These are phyloP conservation scores for Vespertilio murinus DNA, from an alignment of 2,797 vertebrate species.

Conservation along the genomic window DNA sequence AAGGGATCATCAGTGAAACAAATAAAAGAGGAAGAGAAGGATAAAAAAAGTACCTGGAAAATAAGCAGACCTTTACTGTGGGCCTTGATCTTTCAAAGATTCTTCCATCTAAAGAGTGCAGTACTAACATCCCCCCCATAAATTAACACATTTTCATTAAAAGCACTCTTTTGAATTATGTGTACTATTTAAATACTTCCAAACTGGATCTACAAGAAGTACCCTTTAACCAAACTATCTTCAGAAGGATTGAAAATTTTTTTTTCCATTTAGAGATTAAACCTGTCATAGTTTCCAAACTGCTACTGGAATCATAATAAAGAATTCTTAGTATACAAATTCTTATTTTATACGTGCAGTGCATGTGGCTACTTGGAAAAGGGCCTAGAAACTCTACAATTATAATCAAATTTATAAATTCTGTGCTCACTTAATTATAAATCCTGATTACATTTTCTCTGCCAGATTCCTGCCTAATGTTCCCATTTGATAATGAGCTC, in stretches of 20 bases:
- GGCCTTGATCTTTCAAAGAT: not conserved
- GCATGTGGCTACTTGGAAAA: constrained; percentile 78
- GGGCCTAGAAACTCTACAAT: constrained; percentile 82
- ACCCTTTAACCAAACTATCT: constrained; percentile 29
- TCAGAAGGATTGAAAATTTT: not conserved
- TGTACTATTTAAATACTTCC: constrained; percentile 40
- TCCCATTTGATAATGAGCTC: constrained; percentile 84
- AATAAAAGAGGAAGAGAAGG: not conserved
- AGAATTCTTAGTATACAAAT: constrained; percentile 65
- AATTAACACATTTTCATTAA: constrained; percentile 53
- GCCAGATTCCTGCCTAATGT: constrained; percentile 82
- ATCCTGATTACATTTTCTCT: constrained; percentile 84
- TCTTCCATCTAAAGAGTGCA: not conserved
- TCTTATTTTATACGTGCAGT: constrained; percentile 69
- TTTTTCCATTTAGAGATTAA: constrained; percentile 55
- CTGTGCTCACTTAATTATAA: constrained; percentile 85
- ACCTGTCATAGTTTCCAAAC: constrained; percentile 64
- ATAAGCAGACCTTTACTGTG: not conserved
- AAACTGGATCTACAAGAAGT: constrained; percentile 35
- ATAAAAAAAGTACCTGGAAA: not conserved
- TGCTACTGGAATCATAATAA: constrained; percentile 72
- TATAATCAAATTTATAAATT: constrained; percentile 86
- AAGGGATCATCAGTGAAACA: not conserved
- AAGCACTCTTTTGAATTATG: constrained; percentile 37
- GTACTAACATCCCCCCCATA: not conserved